A percentile compares a stretch with the other conserved stretches of the same genome.
phyloP scores from a whole-genome alignment of 1,140 invertebrate species.

The Halesus radiatus region DNA sequence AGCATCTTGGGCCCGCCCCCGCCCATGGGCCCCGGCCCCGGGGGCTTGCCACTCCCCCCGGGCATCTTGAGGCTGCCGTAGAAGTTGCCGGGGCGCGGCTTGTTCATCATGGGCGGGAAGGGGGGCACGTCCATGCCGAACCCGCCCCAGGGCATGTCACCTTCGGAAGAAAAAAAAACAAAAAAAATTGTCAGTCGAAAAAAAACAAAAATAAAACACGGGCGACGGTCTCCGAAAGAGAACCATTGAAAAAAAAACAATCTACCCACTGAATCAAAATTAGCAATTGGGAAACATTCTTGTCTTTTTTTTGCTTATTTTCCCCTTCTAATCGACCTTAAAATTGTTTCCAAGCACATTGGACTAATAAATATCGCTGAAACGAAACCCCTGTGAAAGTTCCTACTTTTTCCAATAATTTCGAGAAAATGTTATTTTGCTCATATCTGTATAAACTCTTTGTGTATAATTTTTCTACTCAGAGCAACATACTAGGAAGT shows the following conservation, averaged over 20 bases:
- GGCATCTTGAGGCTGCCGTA: slow-evolving; percentile 26
- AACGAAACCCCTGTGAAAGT: too few relatives aligned
- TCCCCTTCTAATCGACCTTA: too few relatives aligned
- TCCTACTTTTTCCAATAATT: too few relatives aligned
- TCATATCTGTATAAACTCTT: too few relatives aligned
- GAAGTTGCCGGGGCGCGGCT: slow-evolving; percentile 16
- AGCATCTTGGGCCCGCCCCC: not conserved
- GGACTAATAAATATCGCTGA: too few relatives aligned
- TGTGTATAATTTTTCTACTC: too few relatives aligned
- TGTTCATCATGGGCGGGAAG: slow-evolving; percentile 3
- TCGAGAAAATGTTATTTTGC: too few relatives aligned
- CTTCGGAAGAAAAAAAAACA: slow-evolving; percentile 21
- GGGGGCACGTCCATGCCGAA: slow-evolving; percentile 29
- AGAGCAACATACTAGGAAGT: too few relatives aligned
- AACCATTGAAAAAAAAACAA: slow-evolving; percentile 3
- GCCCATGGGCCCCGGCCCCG: not conserved
- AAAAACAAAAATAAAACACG: slow-evolving; percentile 39
- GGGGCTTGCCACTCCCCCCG: not conserved
- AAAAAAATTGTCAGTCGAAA: slow-evolving; percentile 43
- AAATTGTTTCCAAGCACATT: too few relatives aligned
- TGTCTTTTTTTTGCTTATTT: too few relatives aligned
- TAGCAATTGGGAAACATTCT: too few relatives aligned
- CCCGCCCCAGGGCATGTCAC: slow-evolving; percentile 39
- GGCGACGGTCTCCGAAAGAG: not conserved
- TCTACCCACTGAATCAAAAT: too few relatives aligned